Conservation (phyloP, 2,888 invertebrate genomes). For the Diarsia rubi region DNA sequence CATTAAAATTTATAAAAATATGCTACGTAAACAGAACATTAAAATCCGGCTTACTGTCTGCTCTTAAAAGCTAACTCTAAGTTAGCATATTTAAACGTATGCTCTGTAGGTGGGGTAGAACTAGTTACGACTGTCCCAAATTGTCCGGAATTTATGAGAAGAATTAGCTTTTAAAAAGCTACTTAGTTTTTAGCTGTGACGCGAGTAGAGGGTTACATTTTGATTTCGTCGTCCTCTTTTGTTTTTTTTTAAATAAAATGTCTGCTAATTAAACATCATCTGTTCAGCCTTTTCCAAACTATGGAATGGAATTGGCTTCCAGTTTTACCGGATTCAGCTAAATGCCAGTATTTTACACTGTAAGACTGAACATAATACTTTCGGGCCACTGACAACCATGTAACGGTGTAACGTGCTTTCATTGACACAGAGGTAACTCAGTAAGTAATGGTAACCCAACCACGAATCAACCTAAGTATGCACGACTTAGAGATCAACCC, state of each 20-base stretch:
- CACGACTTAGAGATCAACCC: too few relatives aligned
- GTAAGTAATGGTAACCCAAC: too few relatives aligned
- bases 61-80: slow-evolving; percentile 20
- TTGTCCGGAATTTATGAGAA: slow-evolving; percentile 18
- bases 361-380: too few relatives aligned
- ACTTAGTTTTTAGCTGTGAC: slow-evolving; percentile 1
- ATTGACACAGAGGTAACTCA: too few relatives aligned
- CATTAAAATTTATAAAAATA: not conserved
- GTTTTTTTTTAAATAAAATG: not conserved
- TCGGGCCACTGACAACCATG: too few relatives aligned
- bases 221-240: not conserved
- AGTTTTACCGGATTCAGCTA: too few relatives aligned
- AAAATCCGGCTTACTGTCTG: slow-evolving; percentile 13
- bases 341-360: too few relatives aligned
- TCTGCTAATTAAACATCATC: not conserved
- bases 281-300: too few relatives aligned
- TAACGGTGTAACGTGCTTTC: too few relatives aligned
- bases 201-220: not conserved
- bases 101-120: slow-evolving; percentile 15
- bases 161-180: slow-evolving; percentile 32
- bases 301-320: too few relatives aligned
- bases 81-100: slow-evolving; percentile 39
- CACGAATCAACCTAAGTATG: too few relatives aligned
- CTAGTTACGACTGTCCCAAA: slow-evolving; percentile 37
- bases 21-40: slow-evolving; percentile 3